Evolutionary conservation across 2,797 vertebrate genomes (phyloP), one percentile per base, ranked within the genome.

Genomic region (Phoxinus dragarum): DNA sequence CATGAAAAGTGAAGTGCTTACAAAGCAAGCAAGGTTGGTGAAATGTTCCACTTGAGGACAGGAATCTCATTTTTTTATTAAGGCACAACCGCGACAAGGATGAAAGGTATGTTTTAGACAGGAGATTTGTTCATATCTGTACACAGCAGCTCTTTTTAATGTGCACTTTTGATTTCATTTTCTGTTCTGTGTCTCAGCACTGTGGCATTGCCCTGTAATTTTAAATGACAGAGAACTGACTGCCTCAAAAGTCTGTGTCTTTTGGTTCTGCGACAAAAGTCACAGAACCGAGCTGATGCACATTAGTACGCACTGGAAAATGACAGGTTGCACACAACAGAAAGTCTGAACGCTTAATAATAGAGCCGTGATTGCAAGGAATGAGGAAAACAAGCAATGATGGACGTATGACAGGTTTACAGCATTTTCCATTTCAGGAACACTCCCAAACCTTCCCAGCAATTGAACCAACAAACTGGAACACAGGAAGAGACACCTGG

Each of bases 351-450:
- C 9, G 12, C 38, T 82, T 40, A 67, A 79, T 80, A 82, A 84
- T 71, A 81, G 78, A 54, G 38, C 23, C 3, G 11, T 66, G 72
- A 67, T 81, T 64, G 59, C 59, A 34, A 23, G 67, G 61, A 47
- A 54, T 78, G 6, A 52, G 71, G 66, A 86, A 52, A 68, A 78
- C 38, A 82, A 44, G 31, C 44, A 44, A 47, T n/a, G 6, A 40
- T 34, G 36, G 34, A 72, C 31, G 47, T 31, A 36, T 54, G 67
- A 56, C n/a, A 42, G 66, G 27, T 84, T 89, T 79, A 86, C 73
- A 49, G 75, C 72, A 31, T 83, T 87, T 88, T 87, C 75, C 87
- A 86, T 59, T 59, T 67, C 67, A 75, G 17, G 36, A 44, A 83
- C 86, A 82, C 81, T 81, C 81, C 66, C 78, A 67, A n/a, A 82